Percentiles rank a stretch among this genome's conserved stretches.
Conservation (phyloP, 2,113 vertebrate species). For the Camelus dromedarius region DNA sequence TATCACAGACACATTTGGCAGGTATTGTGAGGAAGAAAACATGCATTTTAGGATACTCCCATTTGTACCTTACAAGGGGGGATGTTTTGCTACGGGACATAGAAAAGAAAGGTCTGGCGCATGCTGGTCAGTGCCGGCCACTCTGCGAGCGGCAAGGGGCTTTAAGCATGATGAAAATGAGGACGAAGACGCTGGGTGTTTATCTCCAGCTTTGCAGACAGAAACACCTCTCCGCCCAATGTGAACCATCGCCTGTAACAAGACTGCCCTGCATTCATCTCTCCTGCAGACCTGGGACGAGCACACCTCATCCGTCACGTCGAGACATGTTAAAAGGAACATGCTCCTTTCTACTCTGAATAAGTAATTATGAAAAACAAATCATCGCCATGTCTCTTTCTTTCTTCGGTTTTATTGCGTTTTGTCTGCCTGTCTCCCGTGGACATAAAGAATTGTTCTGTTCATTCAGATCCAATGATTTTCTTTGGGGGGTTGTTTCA, state of each 20-base stretch:
- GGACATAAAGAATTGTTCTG: slow-evolving; percentile 72
- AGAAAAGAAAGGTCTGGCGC: neutral
- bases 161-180: slow-evolving; percentile 4
- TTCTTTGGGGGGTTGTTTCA: slow-evolving; percentile 71
- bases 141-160: slow-evolving; percentile 7
- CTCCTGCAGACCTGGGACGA: neutral
- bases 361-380: slow-evolving; percentile 81
- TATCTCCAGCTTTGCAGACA: slow-evolving; percentile 65
- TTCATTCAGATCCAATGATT: slow-evolving; percentile 73
- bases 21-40: neutral
- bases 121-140: slow-evolving; percentile 48
- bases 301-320: slow-evolving; percentile 69
- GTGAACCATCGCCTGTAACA: neutral
- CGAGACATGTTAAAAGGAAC: slow-evolving; percentile 72
- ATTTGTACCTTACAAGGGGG: neutral
- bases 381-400: slow-evolving; percentile 63
- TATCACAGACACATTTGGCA: neutral
- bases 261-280: neutral
- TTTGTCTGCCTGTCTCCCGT: slow-evolving; percentile 71
- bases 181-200: slow-evolving; percentile 12
- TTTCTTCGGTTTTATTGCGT: slow-evolving; percentile 72
- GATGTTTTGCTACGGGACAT: slow-evolving; percentile 16
- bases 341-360: slow-evolving; percentile 67
- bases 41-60: neutral
- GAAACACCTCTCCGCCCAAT: neutral